Evolutionary conservation across 2,888 invertebrate genomes (phyloP), one percentile per base, ranked within the genome.

Genomic region (Pseudoips prasinana): DNA sequence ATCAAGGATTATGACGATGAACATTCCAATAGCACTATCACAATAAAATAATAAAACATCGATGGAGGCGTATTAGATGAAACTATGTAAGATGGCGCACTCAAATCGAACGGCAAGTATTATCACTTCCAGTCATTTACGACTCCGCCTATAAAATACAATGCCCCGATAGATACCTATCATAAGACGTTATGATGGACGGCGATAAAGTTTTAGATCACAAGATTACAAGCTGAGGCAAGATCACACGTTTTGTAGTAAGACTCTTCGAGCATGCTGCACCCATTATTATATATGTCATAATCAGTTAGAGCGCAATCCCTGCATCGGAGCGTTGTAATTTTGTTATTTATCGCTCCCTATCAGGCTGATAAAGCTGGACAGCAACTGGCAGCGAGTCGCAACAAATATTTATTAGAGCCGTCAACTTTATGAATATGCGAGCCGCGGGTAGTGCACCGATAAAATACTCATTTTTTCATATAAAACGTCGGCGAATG

Each of bases 371-470:
- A 62, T 54, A 55, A 54, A 58, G 54, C 45, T 44, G 43, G 58
- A 38, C 55, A 51, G 58, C 70, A 75, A 20, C 20, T 20, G 14
- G 14, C 14, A 14, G 5, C 14, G 5, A 14, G 14, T 14, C 2
- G 14, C 2, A 14, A 71, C 68, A 54, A 62, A 64, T 72, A 80
- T 75, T 78, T 72, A 79, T 64, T 67, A 51, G 46, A 48, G 42
- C 60, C 53, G 66, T 74, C 76, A 66, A 48, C 58, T 69, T 73
- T 64, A 84, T 83, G 81, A 81, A 78, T 83, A 75, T 76, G 86
- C 83, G 82, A 77, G 71, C 64, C 46, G 47, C 58, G 41, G 47
- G 46, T 50, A 56, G 33, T 47, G 47, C 33, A 39, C 45, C 64
- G 65, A 83, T 83, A 73, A 79, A 80, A 82, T 54, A 46, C 47